Conservation (phyloP, 2,113 vertebrate genomes). For the Xiphias gladius region DNA sequence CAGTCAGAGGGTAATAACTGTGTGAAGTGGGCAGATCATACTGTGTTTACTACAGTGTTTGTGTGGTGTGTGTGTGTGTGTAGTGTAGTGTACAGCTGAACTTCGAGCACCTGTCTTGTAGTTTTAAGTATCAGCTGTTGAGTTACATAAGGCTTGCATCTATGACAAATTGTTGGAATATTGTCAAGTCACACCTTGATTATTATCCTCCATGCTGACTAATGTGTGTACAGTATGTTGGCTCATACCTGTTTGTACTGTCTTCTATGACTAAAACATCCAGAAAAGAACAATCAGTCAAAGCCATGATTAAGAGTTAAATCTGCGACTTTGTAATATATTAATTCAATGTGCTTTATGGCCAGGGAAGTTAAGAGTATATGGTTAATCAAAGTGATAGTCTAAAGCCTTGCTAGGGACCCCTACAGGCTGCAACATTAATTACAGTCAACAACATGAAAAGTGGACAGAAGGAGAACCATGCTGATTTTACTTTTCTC, state of each 20-base stretch:
- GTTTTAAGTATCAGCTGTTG: too few species aligned
- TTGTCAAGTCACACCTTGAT: too few species aligned
- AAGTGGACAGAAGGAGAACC: too few species aligned
- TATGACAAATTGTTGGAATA: too few species aligned
- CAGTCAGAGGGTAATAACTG: slow-evolving; percentile 13
- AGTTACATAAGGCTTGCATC: too few species aligned
- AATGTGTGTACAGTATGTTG: neutral
- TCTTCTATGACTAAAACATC: neutral
- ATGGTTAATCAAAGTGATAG: neutral
- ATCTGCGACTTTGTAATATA: neutral
- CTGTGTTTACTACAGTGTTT: too few species aligned
- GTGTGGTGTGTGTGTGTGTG: neutral
- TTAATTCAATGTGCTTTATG: neutral
- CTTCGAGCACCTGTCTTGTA: too few species aligned
- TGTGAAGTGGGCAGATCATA: neutral
- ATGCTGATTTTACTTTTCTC: too few species aligned
- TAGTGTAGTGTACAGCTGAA: neutral
- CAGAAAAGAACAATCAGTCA: neutral
- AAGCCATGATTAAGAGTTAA: neutral
- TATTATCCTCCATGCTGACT: too few species aligned
- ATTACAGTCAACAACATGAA: neutral
- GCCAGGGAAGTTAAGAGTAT: neutral
- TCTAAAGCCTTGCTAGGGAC: neutral
- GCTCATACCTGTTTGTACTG: neutral
- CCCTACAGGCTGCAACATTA: neutral